phyloP scores from a whole-genome alignment of 35 echinoderm and acorn worm species.

The Nesometra sesokonis region DNA sequence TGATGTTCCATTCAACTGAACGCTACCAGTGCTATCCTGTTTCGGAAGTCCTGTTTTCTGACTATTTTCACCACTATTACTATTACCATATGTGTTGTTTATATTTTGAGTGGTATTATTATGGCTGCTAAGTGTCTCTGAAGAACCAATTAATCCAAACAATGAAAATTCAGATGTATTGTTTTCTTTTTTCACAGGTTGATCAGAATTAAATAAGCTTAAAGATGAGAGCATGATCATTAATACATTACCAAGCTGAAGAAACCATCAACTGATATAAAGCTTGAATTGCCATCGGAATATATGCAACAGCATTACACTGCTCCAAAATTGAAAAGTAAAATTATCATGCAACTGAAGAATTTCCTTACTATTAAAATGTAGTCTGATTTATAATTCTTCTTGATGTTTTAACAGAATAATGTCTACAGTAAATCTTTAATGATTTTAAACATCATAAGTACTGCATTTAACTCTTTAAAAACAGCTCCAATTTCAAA shows the following conservation, averaged over 20 bases:
- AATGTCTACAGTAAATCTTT: not conserved
- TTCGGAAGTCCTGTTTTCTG: not conserved
- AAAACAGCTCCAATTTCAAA: not conserved
- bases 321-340: not conserved
- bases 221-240: not conserved
- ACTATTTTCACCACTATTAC: not conserved
- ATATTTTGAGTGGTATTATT: not conserved
- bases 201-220: not conserved
- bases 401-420: not conserved
- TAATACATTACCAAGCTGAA: not conserved
- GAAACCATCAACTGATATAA: not conserved
- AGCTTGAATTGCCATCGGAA: not conserved
- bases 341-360: too few relatives aligned
- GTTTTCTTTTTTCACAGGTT: not conserved
- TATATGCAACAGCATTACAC: not conserved
- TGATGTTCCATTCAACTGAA: not conserved
- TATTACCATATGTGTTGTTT: not conserved
- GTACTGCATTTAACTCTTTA: not conserved
- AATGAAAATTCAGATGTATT: not conserved
- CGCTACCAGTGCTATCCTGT: not conserved
- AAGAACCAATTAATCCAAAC: not conserved
- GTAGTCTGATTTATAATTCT: not conserved
- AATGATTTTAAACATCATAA: not conserved
- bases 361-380: not conserved
- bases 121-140: not conserved